phyloP scores from a whole-genome alignment of 2,888 invertebrate species.

The Heliconius hortense region DNA sequence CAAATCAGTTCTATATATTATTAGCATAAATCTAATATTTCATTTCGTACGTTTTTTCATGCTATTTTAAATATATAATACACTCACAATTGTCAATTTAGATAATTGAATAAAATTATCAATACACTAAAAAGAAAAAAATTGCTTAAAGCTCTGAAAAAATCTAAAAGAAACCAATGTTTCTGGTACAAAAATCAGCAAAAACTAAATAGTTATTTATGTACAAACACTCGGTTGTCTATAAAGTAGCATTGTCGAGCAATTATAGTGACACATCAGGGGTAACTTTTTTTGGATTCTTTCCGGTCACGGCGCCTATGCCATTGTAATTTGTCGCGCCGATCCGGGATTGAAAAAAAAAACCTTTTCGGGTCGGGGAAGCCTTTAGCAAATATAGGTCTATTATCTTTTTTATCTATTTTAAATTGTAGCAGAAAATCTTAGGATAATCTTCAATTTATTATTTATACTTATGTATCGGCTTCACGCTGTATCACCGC shows the following conservation, averaged over 20 bases:
- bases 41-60: not conserved
- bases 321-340: constrained; percentile 69
- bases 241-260: constrained; percentile 54
- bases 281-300: constrained; percentile 55
- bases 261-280: constrained; percentile 66
- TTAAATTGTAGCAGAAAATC: not conserved
- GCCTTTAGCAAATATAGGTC: constrained; percentile 14
- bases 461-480: not conserved
- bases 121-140: not conserved
- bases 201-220: constrained; percentile 35
- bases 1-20: not conserved
- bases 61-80: not conserved
- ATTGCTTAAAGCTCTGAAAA: not conserved
- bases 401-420: constrained; percentile 6
- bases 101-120: not conserved
- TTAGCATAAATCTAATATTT: not conserved
- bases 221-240: constrained; percentile 38
- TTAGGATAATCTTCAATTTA: too few species aligned
- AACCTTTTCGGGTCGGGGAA: constrained; percentile 28
- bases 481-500: too few species aligned
- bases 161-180: not conserved
- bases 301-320: constrained; percentile 60
- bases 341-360: constrained; percentile 45
- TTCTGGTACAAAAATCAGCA: not conserved
- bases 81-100: not conserved